Evolutionary conservation across 2,113 vertebrate genomes (phyloP), one percentile per base, ranked within the genome.

Genomic region (Passer domesticus): DNA sequence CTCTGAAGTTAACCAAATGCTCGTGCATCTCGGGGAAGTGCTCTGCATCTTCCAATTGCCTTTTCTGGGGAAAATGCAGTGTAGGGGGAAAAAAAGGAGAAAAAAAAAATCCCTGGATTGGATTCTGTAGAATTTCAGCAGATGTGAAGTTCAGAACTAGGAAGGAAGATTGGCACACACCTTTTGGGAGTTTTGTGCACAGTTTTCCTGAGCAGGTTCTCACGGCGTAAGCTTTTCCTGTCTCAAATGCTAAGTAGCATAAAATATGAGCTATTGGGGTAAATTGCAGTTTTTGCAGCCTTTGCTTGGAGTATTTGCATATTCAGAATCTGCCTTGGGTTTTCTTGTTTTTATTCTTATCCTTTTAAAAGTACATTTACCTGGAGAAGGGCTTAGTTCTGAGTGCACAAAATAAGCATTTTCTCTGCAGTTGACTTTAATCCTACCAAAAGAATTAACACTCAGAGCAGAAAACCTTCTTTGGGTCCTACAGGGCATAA

Each of bases 401-500:
- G 64, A 83, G 67, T 19, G 73, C 53, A 93, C 53, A 91, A 93
- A 88, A 81, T 92, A 83, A 84, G 43, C 46, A n/a, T 95, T 94
- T 96, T 90, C 89, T 92, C 62, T 72, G 70, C 69, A 73, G 77
- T 66, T 94, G 87, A 89, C 90, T 95, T 90, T 94, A 96, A 95
- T 96, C 90, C 91, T 87, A 75, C 68, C 59, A 69, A 87, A 77
- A 93, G 95, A 95, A 92, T 90, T 90, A 94, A 64, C 82, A 60
- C 81, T 95, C 46, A 69, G 67, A 97, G 60, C 78, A 83, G 72
- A 96, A 97, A 96, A 96, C 94, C 95, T 96, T 97, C 92, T 98
- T 98, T 97, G 89, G 97, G 97, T 99, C 98, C 98, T 97, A 97
- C 86, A 91, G 96, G 97, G 97, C 96, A 97, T 98, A 98, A 97